A percentile compares a stretch with the other conserved stretches of the same genome.
Conservation (phyloP, 2,888 invertebrate genomes). For the Dasypolia templi region DNA sequence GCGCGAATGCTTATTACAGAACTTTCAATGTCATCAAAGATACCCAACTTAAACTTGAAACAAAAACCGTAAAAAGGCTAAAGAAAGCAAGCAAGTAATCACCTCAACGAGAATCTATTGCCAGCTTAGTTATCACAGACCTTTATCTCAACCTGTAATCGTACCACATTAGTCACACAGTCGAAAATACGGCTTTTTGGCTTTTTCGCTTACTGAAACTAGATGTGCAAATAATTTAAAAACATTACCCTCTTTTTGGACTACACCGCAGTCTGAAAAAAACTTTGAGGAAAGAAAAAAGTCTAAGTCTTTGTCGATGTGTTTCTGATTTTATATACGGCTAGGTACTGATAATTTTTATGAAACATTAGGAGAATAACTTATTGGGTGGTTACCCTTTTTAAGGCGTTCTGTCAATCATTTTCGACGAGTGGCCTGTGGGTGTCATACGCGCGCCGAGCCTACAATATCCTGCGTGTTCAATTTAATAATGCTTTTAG, state of each 20-base stretch:
- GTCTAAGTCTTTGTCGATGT: not conserved
- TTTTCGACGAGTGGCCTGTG: too few relatives aligned
- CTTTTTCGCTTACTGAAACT: not conserved
- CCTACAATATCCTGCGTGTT: too few relatives aligned
- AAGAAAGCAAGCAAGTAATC: constrained; percentile 4
- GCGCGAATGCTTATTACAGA: too few relatives aligned
- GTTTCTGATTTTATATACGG: not conserved
- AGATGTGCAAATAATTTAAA: not conserved
- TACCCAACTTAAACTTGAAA: too few relatives aligned
- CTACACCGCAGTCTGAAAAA: not conserved
- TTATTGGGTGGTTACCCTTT: too few relatives aligned
- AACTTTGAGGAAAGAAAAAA: too few relatives aligned
- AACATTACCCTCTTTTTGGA: not conserved
- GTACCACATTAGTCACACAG: constrained; percentile 18
- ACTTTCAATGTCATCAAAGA: too few relatives aligned
- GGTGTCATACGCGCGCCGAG: too few relatives aligned
- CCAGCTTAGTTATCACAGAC: constrained; percentile 27
- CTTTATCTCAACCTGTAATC: constrained; percentile 33
- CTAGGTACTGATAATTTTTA: not conserved
- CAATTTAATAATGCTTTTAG: too few relatives aligned
- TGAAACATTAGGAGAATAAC: not conserved
- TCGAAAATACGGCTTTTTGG: constrained; percentile 24
- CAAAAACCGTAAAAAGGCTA: not conserved
- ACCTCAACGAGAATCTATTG: constrained; percentile 36
- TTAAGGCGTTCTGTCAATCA: too few relatives aligned